These are phyloP conservation scores for Nebria salina DNA, from an alignment of 2,888 invertebrate genomes.

Conservation along the genomic window DNA sequence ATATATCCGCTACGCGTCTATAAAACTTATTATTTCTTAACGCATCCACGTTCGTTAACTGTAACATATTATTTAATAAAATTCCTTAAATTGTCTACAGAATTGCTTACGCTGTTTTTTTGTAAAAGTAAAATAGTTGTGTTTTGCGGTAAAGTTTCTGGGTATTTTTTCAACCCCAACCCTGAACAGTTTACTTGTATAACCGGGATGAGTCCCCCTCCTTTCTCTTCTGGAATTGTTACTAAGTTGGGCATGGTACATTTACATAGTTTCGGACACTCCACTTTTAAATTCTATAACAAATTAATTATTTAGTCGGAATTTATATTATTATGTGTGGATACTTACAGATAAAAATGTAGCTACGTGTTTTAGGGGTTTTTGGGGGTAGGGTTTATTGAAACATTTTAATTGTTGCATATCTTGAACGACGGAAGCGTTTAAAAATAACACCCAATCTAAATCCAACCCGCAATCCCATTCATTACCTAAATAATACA, in stretches of 20 bases:
- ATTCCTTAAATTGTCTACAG: background rate
- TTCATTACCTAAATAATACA: conserved; percentile 68
- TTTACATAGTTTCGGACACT: conserved; percentile 71
- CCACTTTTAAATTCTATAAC: conserved; percentile 56
- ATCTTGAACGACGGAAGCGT: conserved; percentile 67
- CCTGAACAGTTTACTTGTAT: conserved; percentile 75
- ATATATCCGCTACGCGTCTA: conserved; percentile 75
- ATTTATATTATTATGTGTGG: background rate
- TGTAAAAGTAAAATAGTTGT: conserved; percentile 73
- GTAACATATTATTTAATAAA: background rate
- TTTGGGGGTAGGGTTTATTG: conserved; percentile 68
- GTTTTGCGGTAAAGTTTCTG: conserved; percentile 70
- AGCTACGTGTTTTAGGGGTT: conserved; percentile 72
- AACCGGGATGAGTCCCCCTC: conserved; percentile 63
- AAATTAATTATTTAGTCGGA: background rate
- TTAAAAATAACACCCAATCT: conserved; percentile 71
- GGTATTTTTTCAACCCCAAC: conserved; percentile 68
- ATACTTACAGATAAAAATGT: conserved; percentile 69
- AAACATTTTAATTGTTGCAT: conserved; percentile 69
- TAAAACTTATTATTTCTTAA: conserved; percentile 75
- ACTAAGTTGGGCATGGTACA: conserved; percentile 75
- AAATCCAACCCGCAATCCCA: conserved; percentile 74
- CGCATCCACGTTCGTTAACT: conserved; percentile 72
- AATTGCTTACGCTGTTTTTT: conserved; percentile 70
- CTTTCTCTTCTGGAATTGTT: conserved; percentile 60